Conservation (phyloP, 2,113 vertebrate species). For the Prolemur simus region DNA sequence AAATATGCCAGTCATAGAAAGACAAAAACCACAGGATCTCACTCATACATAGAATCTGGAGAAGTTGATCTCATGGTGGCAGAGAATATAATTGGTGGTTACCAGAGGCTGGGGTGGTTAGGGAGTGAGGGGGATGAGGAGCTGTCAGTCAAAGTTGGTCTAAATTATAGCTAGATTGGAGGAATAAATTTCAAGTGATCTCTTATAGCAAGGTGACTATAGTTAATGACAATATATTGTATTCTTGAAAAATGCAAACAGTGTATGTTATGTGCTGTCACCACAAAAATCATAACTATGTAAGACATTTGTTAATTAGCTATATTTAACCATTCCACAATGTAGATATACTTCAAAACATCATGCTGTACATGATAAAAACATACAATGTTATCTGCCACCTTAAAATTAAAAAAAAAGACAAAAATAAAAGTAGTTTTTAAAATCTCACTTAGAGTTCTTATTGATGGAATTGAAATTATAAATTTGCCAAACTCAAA, state of each 20-base stretch:
- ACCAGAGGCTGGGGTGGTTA: too few species aligned
- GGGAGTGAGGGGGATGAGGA: background rate
- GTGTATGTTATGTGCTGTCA: background rate
- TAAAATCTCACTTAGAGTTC: background rate
- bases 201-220: background rate
- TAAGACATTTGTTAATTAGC: background rate
- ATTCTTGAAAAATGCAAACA: background rate
- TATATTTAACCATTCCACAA: background rate
- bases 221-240: background rate
- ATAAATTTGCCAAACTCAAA: background rate
- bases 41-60: background rate
- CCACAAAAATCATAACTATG: background rate
- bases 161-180: background rate
- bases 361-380: background rate
- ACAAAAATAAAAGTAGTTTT: background rate
- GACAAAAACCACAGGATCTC: background rate
- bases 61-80: background rate
- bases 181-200: background rate
- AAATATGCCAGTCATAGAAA: background rate
- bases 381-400: background rate
- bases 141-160: background rate
- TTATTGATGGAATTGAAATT: background rate
- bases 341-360: background rate
- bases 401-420: background rate
- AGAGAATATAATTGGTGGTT: background rate